Base-by-base conservation (phyloP, 92 coral and sea anemone genomes). In the Paragorgia papillata region DNA sequence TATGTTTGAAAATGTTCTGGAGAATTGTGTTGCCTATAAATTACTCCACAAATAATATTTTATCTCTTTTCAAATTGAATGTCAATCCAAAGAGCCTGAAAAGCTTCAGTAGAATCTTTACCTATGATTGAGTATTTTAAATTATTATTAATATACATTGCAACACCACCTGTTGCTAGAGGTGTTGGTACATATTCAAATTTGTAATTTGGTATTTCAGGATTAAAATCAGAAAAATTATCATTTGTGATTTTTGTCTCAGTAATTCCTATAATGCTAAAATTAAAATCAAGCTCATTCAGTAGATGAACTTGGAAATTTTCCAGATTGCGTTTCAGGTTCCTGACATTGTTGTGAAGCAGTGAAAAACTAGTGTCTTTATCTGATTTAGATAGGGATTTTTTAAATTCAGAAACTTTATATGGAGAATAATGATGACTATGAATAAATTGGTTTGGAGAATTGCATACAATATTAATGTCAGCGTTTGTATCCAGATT, bases 21-120 rank as follows among this genome's bases (percentile, higher is more conserved):
- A n/a, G n/a, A n/a, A n/a, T n/a, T n/a, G n/a, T n/a, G n/a, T n/a
- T 40, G 80, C 74, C 83, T 58, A 82, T 85, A 75, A 46, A 73
- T 69, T 19, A 71, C 49, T 8, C 73, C 61, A 74, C 85, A 81
- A 13, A 81, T 60, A 43, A 75, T 39, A 64, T 82, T 37, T 12
- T 57, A 63, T 34, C 44, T 71, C 55, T 64, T 71, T 17, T 20
- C n/a, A n/a, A 27, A 68, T 33, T 77, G 77, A 76, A 80, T 59
- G 58, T 85, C 89, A 27, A 85, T 54, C 89, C 82, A 85, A 3
- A 65, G 79, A 50, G 86, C 86, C 33, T 85, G 90, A 70, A 82
- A 76, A 28, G 84, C 73, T 29, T 82, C 84, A 82, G 74, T 76
- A 27, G 87, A 75, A 18, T 26, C 57, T 62, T 54, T 85, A 41